Evolutionary conservation across 2,888 invertebrate genomes (phyloP), one percentile per base, ranked within the genome.

Genomic region (Xestia ashworthii): DNA sequence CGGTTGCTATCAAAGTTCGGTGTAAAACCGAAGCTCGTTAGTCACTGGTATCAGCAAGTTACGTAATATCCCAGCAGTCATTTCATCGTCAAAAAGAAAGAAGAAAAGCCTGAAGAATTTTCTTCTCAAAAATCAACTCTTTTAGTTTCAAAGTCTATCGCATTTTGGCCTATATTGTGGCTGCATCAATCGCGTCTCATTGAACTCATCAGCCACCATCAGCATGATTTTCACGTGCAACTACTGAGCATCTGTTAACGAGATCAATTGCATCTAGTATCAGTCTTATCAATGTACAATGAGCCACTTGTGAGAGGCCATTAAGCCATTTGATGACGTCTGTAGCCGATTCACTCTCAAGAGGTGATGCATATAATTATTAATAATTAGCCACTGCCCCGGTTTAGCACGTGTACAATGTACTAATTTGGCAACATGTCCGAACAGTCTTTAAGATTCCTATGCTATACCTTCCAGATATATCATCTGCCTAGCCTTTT

Each of bases 141-240:
- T 50, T 50, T 16, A 2, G 50, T 19, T 50, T 8, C 50, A 6
- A 50, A 50, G 19, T 50, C 8, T 5, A 50, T 5, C 16, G 16
- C 48, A 48, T 48, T 16, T 32, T 9, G 32, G 32, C 38, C n/a
- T 12, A 41, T 12, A 65, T 44, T 3, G 22, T 41, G 9, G 11
- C 58, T 71, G 44, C 3, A 25, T 44, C n/a, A 11, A 60, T 50
- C 11, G 3, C 11, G 6, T 75, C 8, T 41, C 9, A 48, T n/a
- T 32, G 6, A 32, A 19, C 9, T n/a, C 12, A 79, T 80, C 79
- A 80, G 58, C 60, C 32, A 11, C 11, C 11, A 41, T 41, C 14
- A 62, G 32, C 85, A 76, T 82, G 85, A 85, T 76, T 71, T 85
- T n/a, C 68, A 81, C 58, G 25, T 69, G 44, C 64, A 81, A 68